phyloP scores from a whole-genome alignment of 2,888 invertebrate species.

The Plagodis pulveraria region DNA sequence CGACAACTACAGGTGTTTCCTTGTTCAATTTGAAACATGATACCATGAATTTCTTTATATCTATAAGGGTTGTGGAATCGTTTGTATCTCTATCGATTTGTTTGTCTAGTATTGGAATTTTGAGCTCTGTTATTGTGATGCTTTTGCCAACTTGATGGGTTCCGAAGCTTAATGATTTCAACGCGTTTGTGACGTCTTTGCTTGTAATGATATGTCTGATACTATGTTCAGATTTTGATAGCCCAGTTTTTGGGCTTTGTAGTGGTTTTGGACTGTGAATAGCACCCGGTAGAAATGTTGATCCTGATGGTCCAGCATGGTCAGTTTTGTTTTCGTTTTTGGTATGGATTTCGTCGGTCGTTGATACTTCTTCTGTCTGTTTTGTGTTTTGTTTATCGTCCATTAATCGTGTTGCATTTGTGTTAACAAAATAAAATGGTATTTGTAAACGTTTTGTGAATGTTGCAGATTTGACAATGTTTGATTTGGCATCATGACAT shows the following conservation, averaged over 20 bases:
- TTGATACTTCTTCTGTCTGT: conserved; percentile 48
- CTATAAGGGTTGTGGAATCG: conserved; percentile 60
- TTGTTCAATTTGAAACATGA: conserved; percentile 70
- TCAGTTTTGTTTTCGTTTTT: conserved; percentile 42
- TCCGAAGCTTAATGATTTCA: conserved; percentile 66
- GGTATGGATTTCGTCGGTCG: conserved; percentile 41
- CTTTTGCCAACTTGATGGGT: conserved; percentile 47
- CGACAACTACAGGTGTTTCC: conserved; percentile 45
- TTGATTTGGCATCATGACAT: conserved; percentile 18
- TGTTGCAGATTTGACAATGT: conserved; percentile 30
- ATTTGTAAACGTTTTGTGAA: conserved; percentile 21
- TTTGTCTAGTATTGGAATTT: conserved; percentile 56
- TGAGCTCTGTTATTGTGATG: conserved; percentile 56
- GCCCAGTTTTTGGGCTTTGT: conserved; percentile 51
- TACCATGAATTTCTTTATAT: conserved; percentile 71
- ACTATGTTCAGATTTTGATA: conserved; percentile 77
- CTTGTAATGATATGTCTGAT: conserved; percentile 67
- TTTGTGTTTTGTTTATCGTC: conserved; percentile 59
- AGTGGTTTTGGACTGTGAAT: conserved; percentile 39
- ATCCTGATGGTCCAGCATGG: conserved; percentile 71
- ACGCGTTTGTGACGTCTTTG: conserved; percentile 68
- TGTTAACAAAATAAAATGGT: conserved; percentile 47
- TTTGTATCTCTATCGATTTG: conserved; percentile 41
- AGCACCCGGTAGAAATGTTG: conserved; percentile 62
- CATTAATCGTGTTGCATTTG: conserved; percentile 72